Conservation (phyloP, 2,113 vertebrate genomes). For the Mastomys coucha region DNA sequence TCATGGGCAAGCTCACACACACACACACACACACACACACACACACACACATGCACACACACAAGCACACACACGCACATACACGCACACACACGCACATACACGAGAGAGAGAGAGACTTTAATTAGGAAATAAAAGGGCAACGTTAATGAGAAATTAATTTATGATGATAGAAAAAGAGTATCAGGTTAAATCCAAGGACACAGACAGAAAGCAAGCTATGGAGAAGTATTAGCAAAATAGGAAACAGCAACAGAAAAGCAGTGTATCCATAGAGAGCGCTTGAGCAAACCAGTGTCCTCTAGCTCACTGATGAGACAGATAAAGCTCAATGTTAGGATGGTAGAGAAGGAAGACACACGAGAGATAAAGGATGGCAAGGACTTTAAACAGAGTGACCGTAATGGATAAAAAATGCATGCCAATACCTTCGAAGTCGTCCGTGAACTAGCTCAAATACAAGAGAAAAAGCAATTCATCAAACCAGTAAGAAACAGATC, state of each 20-base stretch:
- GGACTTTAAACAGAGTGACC: conserved; percentile 57
- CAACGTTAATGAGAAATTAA: neutral
- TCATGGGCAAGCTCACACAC: neutral
- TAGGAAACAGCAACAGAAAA: conserved; percentile 18
- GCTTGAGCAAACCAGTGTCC: neutral
- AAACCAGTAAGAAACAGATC: conserved; percentile 57
- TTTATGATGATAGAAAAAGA: conserved; percentile 36
- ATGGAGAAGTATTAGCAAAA: neutral
- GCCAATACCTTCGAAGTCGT: conserved; percentile 64
- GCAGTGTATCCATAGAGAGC: neutral
- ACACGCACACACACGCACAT: neutral
- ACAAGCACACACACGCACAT: neutral
- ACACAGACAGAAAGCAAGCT: neutral
- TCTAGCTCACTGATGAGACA: neutral
- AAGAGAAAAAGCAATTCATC: conserved; percentile 46
- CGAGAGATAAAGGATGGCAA: conserved; percentile 50
- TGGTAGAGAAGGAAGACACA: conserved; percentile 46
- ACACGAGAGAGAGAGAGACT: neutral
- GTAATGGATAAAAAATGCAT: conserved; percentile 65
- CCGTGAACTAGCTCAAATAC: conserved; percentile 67
- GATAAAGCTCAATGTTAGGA: conserved; percentile 60
- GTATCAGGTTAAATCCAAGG: neutral
- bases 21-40: too few species aligned
- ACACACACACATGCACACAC: too few species aligned
- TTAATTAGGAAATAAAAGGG: neutral